phyloP scores from a whole-genome alignment of 2,888 invertebrate species.

The Apotomis turbidana region DNA sequence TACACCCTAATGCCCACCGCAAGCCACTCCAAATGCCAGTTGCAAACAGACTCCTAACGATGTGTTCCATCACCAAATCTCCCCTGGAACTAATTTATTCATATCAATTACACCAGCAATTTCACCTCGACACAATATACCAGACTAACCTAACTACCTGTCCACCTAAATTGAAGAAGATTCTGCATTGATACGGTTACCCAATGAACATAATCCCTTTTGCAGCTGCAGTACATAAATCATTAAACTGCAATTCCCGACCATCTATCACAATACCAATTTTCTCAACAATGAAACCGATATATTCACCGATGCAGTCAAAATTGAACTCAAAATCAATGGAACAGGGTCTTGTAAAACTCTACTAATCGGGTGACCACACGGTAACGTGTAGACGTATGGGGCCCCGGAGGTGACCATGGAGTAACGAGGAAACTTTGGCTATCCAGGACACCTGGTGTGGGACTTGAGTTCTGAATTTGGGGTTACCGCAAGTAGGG shows the following conservation, averaged over 20 bases:
- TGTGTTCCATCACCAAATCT: constrained; percentile 12
- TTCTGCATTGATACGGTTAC: background rate
- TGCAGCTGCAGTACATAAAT: constrained; percentile 18
- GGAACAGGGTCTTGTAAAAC: background rate
- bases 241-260: constrained; percentile 25
- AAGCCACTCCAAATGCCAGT: background rate
- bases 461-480: constrained; percentile 31
- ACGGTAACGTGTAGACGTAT: constrained; percentile 28
- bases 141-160: constrained; percentile 27
- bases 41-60: constrained; percentile 6
- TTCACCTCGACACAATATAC: constrained; percentile 18
- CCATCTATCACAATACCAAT: constrained; percentile 40
- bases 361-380: constrained; percentile 32
- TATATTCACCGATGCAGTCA: background rate
- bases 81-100: constrained; percentile 20
- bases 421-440: constrained; percentile 37
- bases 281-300: constrained; percentile 38
- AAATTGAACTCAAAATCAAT: constrained; percentile 18
- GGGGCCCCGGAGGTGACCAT: constrained; percentile 38
- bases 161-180: background rate
- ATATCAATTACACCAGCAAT: constrained; percentile 33
- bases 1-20: background rate
- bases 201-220: background rate
- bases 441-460: constrained; percentile 31
- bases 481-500: constrained; percentile 10